Base-by-base conservation (phyloP, 2,797 vertebrate genomes). In the Arremon aurantiirostris region DNA sequence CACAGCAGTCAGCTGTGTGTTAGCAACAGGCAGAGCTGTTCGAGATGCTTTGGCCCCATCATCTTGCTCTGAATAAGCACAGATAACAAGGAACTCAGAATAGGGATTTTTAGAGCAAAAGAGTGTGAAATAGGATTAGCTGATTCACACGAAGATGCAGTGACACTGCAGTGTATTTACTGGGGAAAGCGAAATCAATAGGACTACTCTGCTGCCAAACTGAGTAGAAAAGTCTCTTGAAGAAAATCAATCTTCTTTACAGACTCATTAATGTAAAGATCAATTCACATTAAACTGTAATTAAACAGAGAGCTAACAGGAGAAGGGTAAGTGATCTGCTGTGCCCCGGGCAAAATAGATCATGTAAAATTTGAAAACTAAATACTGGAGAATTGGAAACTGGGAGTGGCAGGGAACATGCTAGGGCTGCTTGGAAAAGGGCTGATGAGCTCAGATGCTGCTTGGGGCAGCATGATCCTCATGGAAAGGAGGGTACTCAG, bases 261-360 rank as follows among this genome's bases (percentile, higher is more conserved):
- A 94, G 91, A 87, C 95, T 96, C 89, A 49, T 97, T 93, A 97
- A 95, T 92, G 90, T 87, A 93, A 94, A 97, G 95, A 97, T 97
- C 96, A 95, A 84, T 97, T 97, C 86, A 66, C 93, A 95, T 97
- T 97, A 95, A 97, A 95, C 86, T 66, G 66, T 96, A 97, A 98
- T 97, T 97, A 97, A 97, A 97, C 90, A 95, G 90, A 95, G 69
- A 75, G 87, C 94, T 95, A 72, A 86, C 41, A 90, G 77, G 80
- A 92, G 89, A 53, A 55, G 46, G 24, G 66, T 77, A 86, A 90
- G 73, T 57, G 69, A 92, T 82, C 60, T 91, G 39, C 78, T 94
- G 46, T 76, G 56, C 83, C 49, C 49, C 9, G 53, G 87, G 90
- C 85, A 75, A 94, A 89, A 90, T 69, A 49, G 11, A 61, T 73